phyloP scores from a whole-genome alignment of 1,140 invertebrate species.

The Drosophila baimaii region DNA sequence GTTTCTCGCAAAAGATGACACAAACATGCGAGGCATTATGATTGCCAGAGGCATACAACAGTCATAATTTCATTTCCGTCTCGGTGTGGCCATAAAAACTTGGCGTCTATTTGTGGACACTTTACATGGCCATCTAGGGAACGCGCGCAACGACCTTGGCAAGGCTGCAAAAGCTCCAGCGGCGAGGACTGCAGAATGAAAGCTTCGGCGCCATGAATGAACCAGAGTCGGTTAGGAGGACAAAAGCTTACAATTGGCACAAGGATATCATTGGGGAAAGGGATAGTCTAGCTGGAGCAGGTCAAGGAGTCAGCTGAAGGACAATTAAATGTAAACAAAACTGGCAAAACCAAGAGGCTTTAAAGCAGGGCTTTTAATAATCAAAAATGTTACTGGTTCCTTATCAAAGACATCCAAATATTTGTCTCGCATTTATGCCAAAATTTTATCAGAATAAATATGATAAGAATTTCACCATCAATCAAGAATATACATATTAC shows the following conservation, averaged over 20 bases:
- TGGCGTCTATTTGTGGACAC: slow-evolving; percentile 30
- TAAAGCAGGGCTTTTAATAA: not conserved
- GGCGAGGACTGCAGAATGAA: slow-evolving; percentile 25
- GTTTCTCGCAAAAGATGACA: slow-evolving; percentile 20
- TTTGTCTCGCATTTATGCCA: not conserved
- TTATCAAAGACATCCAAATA: not conserved
- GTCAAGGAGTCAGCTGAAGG: slow-evolving; percentile 36
- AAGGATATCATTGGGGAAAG: not conserved
- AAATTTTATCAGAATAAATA: not conserved
- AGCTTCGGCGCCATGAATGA: slow-evolving; percentile 42
- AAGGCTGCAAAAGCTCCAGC: slow-evolving; percentile 50
- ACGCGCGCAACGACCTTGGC: slow-evolving; percentile 54
- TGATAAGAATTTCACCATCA: not conserved
- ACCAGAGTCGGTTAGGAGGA: slow-evolving; percentile 9
- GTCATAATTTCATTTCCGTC: slow-evolving; percentile 42
- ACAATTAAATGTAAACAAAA: slow-evolving; percentile 4
- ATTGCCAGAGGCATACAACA: slow-evolving; percentile 25
- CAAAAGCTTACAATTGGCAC: slow-evolving; percentile 21
- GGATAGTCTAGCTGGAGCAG: slow-evolving; percentile 5
- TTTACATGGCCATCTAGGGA: slow-evolving; percentile 34
- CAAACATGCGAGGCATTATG: slow-evolving; percentile 6
- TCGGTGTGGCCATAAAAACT: slow-evolving; percentile 16
- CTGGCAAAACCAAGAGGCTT: not conserved
- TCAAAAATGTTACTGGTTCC: too few species aligned
- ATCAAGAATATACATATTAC: not conserved